These are phyloP conservation scores for Rhyacophila evoluta DNA, from an alignment of 2,888 invertebrate genomes.

Conservation along the genomic window DNA sequence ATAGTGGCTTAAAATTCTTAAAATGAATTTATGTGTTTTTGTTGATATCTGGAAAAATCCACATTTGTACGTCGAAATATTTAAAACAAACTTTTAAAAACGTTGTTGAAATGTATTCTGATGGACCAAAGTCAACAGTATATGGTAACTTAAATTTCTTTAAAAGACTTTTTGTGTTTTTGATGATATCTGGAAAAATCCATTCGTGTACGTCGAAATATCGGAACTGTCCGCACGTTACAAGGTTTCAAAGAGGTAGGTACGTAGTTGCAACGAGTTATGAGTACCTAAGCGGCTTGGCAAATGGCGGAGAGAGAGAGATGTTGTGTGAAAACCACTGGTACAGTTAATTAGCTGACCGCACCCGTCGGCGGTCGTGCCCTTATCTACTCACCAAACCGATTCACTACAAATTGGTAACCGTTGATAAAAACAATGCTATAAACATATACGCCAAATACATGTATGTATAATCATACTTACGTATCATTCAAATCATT, in stretches of 20 bases:
- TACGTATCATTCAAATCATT: neutral
- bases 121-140: no score
- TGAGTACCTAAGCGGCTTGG: neutral
- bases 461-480: neutral
- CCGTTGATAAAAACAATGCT: slow-evolving; percentile 16
- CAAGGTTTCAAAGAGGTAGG: neutral
- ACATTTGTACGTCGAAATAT: neutral
- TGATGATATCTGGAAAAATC: neutral
- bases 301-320: slow-evolving; percentile 29
- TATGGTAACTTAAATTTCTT: no score
- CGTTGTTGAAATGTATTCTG: no score
- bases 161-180: no score
- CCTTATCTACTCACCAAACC: slow-evolving; percentile 45
- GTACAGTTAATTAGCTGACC: slow-evolving; percentile 52
- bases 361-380: slow-evolving; percentile 43
- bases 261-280: neutral
- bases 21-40: no score
- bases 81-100: no score
- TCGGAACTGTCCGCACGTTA: neutral
- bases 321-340: slow-evolving; percentile 48
- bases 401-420: slow-evolving; percentile 17
- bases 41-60: neutral
- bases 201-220: neutral
- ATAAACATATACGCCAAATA: neutral
- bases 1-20: no score